Evolutionary conservation across 2,888 invertebrate species (phyloP), one percentile per base, ranked within the genome.

Genomic region (Yponomeuta plumbellus): DNA sequence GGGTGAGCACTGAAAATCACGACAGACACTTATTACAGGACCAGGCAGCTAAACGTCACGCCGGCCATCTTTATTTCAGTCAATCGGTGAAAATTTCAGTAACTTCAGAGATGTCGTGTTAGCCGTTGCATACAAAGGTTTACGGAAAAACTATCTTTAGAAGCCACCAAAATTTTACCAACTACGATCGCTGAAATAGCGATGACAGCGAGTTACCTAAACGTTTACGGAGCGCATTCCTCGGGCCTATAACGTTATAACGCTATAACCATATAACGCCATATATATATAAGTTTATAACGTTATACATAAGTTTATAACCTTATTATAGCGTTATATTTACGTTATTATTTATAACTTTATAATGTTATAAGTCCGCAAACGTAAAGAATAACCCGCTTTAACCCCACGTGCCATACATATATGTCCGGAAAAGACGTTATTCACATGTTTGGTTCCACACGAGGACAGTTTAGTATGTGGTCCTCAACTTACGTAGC

Each of bases 401-500:
- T 52, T 52, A 17, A 3, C 44, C 44, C 13, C 3, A 52, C 13
- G 13, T 52, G 44, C 44, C 44, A 52, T 52, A 52, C 34, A 34
- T 17, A 17, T 13, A 52, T 52, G 44, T 5, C 44, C 17, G 39
- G 44, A 39, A 21, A 3, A 44, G 23, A 59, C 58, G 56, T 66
- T 65, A 87, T 84, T 87, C 72, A 87, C 87, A 83, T 26, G 44
- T 52, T 52, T 52, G 44, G 39, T 65, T 17, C 77, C 82, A 81
- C 84, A 81, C 81, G 73, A 71, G 75, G 72, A 78, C 78, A 78
- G 76, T 78, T 40, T 56, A 52, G 56, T 26, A 22, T 17, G 23
- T 21, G 8, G 26, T 22, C 56, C 44, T 44, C 26, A 75, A 90
- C 91, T 91, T 91, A 91, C 91, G 87, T 84, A 87, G 77, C 70